Percentiles rank a stretch among this genome's conserved stretches.
These are phyloP conservation scores for Wasmannia auropunctata DNA, from an alignment of 1,140 invertebrate genomes.

Conservation along the genomic window DNA sequence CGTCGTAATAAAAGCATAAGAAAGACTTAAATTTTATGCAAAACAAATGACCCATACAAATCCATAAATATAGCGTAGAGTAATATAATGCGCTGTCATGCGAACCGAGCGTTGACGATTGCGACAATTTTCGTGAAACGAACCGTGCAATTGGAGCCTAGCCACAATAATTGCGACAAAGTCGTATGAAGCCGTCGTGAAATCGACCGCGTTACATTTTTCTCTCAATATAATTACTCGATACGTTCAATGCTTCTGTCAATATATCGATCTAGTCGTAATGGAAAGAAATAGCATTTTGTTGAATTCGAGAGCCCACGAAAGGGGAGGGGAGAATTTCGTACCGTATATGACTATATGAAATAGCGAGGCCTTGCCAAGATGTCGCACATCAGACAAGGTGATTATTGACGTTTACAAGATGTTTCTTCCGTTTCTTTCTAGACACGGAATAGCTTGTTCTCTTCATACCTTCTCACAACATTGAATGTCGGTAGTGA, in stretches of 20 bases:
- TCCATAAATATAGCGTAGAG: not conserved
- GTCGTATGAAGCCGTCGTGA: not conserved
- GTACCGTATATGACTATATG: no score
- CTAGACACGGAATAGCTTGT: not conserved
- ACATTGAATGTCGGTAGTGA: constrained; percentile 48
- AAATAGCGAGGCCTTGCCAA: no score
- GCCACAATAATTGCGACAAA: not conserved
- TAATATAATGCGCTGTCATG: not conserved
- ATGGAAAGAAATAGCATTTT: constrained; percentile 6
- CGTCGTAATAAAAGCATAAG: not conserved
- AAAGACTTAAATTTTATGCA: not conserved
- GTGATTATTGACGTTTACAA: not conserved
- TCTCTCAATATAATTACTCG: not conserved
- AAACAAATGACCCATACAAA: not conserved
- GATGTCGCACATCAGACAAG: not conserved
- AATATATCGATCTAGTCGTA: not conserved
- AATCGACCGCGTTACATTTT: constrained; percentile 9
- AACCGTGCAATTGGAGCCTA: constrained; percentile 13
- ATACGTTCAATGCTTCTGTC: not conserved
- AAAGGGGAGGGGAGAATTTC: no score
- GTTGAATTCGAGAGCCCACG: not conserved
- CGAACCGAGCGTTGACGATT: not conserved
- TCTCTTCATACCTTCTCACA: no score
- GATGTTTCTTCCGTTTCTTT: not conserved
- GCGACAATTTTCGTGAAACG: constrained; percentile 30